Base-by-base conservation (phyloP, 2,888 invertebrate species). In the Bombylius discolor region DNA sequence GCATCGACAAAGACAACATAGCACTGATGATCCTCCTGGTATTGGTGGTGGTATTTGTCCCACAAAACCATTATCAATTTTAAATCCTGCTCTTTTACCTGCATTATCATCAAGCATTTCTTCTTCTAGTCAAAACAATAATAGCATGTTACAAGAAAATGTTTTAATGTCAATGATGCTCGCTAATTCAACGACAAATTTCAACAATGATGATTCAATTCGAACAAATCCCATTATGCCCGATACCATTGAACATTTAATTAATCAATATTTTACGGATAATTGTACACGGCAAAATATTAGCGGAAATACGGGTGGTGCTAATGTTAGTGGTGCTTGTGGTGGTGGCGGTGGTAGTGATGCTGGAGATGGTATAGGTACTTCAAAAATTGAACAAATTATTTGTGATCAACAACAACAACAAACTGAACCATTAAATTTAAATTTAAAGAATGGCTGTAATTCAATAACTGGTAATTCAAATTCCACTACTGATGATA, bases 201-300 rank as follows among this genome's bases (percentile, higher is more conserved):
- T 44, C 12, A 9, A 36, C 4, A 34, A 34, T 12, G 44, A 6
- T 14, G 31, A 32, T 11, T 33, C 49, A n/a, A 7, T 31, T 7
- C 23, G 36, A 14, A 31, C 36, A 8, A 51, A 49, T 42, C 44
- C 50, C 6, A 23, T 23, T 3, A 44, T 5, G 7, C 11, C 55
- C 32, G 62, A 61, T 12, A 60, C 61, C 31, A 49, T 64, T 9
- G 62, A 63, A 32, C 57, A 62, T 34, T 49, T 64, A 36, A 61
- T 62, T 12, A 51, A 52, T 13, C 61, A 61, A 51, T 64, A 61
- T 56, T 64, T 63, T 32, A 62, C 61, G 7, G 59, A 61, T 51
- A 58, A 59, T 42, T 62, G 62, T 53, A 58, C 59, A 7, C 56
- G 58, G 11, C 62, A 61, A 50, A 45, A 55, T 39, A 13, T 1